Evolutionary conservation across 2,888 invertebrate genomes (phyloP), one percentile per base, ranked within the genome.

Genomic region (Branchellion lobata): DNA sequence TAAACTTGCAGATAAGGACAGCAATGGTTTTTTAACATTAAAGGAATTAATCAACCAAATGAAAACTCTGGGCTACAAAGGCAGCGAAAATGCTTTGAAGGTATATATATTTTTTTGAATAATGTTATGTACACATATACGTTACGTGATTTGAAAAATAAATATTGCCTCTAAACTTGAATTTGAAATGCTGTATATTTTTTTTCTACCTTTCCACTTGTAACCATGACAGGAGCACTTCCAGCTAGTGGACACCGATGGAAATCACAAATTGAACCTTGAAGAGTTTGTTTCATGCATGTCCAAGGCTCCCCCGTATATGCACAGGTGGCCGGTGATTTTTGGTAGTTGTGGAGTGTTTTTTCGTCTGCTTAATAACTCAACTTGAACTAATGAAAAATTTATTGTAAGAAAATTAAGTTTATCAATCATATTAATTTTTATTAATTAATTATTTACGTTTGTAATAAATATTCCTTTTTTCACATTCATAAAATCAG

Each of bases 271-370:
- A 51, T 72, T 82, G 31, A 75, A 81, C n/a, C 69, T 81, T 68
- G 82, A 82, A 53, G 82, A 82, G 40, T 82, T 79, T 72, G 75
- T 76, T 68, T 51, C 57, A 11, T 81, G 80, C 27, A 82, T 82
- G 82, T 29, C 61, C 21, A 81, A 76, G 40, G 82, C 82, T 5
- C 82, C 82, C 11, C 78, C 81, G 1, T 76, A 79, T 36, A 61
- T 80, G 29, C 82, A 82, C 74, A 75, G 82, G 82, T 82, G 27
- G 2, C 8, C 14, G 14, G 24, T 36, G 21, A n/a, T n/a, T n/a
- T n/a, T n/a, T n/a, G n/a, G n/a, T n/a, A n/a, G n/a, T n/a, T n/a
- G n/a, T n/a, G n/a, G n/a, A n/a, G n/a, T n/a, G n/a, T n/a, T n/a
- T n/a, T n/a, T n/a, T n/a, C n/a, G n/a, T n/a, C n/a, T n/a, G n/a